Conservation (phyloP, 2,797 vertebrate species). For the Thunnus albacares region DNA sequence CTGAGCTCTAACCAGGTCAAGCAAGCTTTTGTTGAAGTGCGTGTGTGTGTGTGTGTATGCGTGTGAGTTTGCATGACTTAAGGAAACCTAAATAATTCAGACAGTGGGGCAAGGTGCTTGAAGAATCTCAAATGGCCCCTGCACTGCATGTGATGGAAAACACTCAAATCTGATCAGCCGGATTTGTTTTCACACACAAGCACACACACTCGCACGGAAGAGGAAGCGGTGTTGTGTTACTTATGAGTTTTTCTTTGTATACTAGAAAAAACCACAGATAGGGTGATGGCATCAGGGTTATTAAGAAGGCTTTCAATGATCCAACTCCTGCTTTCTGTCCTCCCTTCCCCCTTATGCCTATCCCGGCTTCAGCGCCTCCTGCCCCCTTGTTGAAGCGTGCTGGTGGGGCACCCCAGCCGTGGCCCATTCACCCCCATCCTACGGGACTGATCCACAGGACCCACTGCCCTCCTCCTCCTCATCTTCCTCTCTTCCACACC, state of each 20-base stretch:
- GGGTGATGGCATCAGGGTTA: not conserved
- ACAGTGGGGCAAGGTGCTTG: conserved; percentile 62
- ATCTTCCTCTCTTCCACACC: conserved; percentile 85
- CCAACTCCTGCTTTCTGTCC: conserved; percentile 18
- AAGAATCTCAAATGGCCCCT: conserved; percentile 87
- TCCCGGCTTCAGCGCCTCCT: conserved; percentile 78
- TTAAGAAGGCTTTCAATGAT: conserved; percentile 45
- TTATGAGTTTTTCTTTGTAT: conserved; percentile 61
- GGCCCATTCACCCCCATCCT: conserved; percentile 72
- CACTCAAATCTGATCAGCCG: conserved; percentile 87
- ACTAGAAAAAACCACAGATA: conserved; percentile 31
- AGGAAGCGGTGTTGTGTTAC: conserved; percentile 72
- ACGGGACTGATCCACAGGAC: conserved; percentile 60
- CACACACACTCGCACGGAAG: conserved; percentile 11
- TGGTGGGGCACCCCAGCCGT: conserved; percentile 78
- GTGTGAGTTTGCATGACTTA: conserved; percentile 67
- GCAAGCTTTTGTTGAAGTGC: conserved; percentile 67
- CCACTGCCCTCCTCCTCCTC: conserved; percentile 74
- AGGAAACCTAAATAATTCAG: conserved; percentile 85
- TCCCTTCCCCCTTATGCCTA: not conserved
- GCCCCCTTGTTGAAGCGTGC: conserved; percentile 76
- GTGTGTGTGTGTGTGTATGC: conserved; percentile 36
- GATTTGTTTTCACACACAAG: conserved; percentile 84
- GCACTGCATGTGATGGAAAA: conserved; percentile 85
- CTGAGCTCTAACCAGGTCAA: conserved; percentile 72